phyloP scores from a whole-genome alignment of 2,113 vertebrate species.

The Lepus europaeus region DNA sequence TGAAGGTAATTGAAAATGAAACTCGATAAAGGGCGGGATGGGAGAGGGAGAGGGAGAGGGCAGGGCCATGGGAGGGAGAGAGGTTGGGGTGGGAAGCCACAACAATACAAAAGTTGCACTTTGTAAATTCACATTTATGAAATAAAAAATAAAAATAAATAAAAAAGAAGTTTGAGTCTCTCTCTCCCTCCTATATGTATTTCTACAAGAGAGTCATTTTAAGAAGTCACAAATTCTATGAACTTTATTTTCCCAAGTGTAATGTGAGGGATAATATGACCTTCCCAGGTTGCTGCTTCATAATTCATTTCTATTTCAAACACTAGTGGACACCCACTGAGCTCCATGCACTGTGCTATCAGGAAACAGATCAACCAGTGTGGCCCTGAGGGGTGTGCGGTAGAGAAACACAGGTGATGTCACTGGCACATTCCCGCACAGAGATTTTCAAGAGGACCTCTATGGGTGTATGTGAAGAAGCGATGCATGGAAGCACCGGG shows the following conservation, averaged over 20 bases:
- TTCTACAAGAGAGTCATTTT: neutral
- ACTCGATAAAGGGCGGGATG: too few species aligned
- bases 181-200: neutral
- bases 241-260: neutral
- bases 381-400: neutral
- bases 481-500: neutral
- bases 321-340: neutral
- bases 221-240: slow-evolving; percentile 3
- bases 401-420: neutral
- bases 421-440: neutral
- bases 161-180: too few species aligned
- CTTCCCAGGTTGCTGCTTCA: neutral
- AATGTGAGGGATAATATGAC: neutral
- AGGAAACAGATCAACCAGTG: neutral
- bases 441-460: neutral
- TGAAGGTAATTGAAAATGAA: too few species aligned
- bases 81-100: too few species aligned
- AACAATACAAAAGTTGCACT: too few species aligned
- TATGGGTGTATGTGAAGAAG: neutral
- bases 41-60: too few species aligned
- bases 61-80: too few species aligned
- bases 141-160: too few species aligned
- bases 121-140: too few species aligned
- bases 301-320: neutral
- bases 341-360: neutral